phyloP scores from a whole-genome alignment of 2,888 invertebrate species.

The Pristionchus exspectatus region DNA sequence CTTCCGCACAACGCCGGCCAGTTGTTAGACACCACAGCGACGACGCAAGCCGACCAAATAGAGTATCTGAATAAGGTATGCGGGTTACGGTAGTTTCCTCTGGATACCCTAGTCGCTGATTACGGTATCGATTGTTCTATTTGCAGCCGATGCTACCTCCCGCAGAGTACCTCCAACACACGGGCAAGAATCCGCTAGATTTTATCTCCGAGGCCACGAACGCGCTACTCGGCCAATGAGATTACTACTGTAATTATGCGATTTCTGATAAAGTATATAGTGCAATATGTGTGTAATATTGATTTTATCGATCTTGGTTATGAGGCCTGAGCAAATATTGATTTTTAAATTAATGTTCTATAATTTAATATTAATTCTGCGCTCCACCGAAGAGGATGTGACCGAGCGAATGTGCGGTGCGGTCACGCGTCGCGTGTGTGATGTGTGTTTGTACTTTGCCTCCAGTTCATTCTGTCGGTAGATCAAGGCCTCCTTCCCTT shows the following conservation, averaged over 20 bases:
- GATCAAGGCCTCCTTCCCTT: too few relatives aligned
- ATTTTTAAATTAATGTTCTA: not conserved
- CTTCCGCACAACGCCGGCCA: not conserved
- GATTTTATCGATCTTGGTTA: not conserved
- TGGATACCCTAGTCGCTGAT: too few relatives aligned
- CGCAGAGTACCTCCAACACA: constrained; percentile 46
- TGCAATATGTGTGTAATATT: not conserved
- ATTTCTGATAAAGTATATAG: not conserved
- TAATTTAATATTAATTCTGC: not conserved
- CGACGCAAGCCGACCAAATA: not conserved
- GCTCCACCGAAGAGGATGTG: too few relatives aligned
- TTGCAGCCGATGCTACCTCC: constrained; percentile 39
- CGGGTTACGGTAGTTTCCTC: not conserved
- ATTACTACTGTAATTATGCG: not conserved
- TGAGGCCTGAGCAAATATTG: not conserved
- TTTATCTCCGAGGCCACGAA: constrained; percentile 63
- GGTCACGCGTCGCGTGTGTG: too few relatives aligned
- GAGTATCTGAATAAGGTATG: constrained; percentile 17
- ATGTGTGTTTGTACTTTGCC: too few relatives aligned
- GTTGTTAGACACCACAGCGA: not conserved
- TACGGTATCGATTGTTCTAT: not conserved
- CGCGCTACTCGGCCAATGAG: constrained; percentile 56
- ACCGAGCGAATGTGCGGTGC: too few relatives aligned
- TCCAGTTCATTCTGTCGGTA: too few relatives aligned
- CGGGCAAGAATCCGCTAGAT: constrained; percentile 58